phyloP scores from a whole-genome alignment of 2,797 vertebrate species.

The Percopsis omiscomaycus region DNA sequence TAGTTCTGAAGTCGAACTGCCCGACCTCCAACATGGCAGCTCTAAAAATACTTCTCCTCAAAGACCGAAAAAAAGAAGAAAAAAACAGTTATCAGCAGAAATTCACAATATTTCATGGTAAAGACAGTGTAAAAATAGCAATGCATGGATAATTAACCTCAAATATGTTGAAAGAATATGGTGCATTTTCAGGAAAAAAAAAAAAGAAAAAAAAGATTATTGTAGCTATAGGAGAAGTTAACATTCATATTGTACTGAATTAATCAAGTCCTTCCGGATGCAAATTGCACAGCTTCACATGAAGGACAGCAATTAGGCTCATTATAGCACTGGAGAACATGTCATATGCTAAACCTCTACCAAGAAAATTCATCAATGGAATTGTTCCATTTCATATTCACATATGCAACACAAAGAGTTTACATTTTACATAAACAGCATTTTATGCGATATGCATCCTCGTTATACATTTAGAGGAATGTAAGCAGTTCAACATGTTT shows the following conservation, averaged over 20 bases:
- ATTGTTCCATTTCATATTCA: constrained; percentile 50
- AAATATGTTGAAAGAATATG: too few relatives aligned
- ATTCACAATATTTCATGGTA: constrained; percentile 21
- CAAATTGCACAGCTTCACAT: constrained; percentile 12
- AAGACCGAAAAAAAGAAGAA: not conserved
- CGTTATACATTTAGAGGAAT: constrained; percentile 45
- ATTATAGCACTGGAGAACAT: constrained; percentile 17
- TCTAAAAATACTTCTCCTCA: constrained; percentile 2
- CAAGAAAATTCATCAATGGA: constrained; percentile 26
- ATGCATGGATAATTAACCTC: too few relatives aligned
- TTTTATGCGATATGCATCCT: constrained; percentile 39
- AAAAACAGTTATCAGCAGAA: constrained; percentile 7
- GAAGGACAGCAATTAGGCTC: not conserved
- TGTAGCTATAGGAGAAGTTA: too few relatives aligned
- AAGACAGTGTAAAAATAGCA: too few relatives aligned
- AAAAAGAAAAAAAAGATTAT: too few relatives aligned
- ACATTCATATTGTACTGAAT: constrained; percentile 21
- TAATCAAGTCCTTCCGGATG: constrained; percentile 7
- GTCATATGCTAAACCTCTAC: constrained; percentile 21
- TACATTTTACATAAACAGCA: constrained; percentile 43
- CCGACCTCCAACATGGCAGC: constrained; percentile 5
- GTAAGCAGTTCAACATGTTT: constrained; percentile 37
- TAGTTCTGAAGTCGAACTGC: not conserved
- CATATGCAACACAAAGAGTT: constrained; percentile 31
- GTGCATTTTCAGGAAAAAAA: not conserved